These are phyloP conservation scores for Carassius gibelio DNA, from an alignment of 2,113 vertebrate species.

Conservation along the genomic window DNA sequence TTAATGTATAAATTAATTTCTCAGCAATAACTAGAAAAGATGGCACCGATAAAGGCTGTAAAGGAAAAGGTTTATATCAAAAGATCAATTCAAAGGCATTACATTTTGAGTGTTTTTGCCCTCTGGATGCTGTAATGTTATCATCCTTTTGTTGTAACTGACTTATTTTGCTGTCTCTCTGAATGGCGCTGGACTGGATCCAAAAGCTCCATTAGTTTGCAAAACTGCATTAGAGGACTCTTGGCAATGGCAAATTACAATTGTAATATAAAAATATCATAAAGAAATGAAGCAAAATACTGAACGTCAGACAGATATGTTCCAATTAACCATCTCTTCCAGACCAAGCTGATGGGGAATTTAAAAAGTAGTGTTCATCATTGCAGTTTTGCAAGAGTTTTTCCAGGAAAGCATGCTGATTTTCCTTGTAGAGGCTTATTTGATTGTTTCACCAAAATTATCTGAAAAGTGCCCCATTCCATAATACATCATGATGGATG, in stretches of 20 bases:
- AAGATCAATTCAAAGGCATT: background rate
- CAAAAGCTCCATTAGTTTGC: constrained; percentile 20
- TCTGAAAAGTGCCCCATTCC: background rate
- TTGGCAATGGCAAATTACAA: background rate
- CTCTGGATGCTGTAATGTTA: background rate
- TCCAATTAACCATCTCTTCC: background rate
- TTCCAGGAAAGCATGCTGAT: background rate
- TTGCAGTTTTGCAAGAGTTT: background rate
- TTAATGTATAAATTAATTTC: background rate
- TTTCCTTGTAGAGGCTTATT: background rate
- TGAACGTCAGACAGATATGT: background rate
- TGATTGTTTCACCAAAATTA: background rate
- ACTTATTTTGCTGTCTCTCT: background rate
- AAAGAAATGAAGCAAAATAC: background rate
- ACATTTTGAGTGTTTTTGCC: background rate
- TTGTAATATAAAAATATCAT: background rate
- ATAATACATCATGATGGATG: background rate
- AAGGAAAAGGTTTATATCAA: background rate
- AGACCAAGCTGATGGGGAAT: background rate
- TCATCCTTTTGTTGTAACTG: background rate
- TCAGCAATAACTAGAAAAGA: background rate
- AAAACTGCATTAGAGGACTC: constrained; percentile 13
- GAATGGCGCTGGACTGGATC: constrained; percentile 1
- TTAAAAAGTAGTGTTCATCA: background rate
- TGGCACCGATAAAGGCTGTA: background rate